Base-by-base conservation (phyloP, 2,797 vertebrate species). In the Sciaenops ocellatus region DNA sequence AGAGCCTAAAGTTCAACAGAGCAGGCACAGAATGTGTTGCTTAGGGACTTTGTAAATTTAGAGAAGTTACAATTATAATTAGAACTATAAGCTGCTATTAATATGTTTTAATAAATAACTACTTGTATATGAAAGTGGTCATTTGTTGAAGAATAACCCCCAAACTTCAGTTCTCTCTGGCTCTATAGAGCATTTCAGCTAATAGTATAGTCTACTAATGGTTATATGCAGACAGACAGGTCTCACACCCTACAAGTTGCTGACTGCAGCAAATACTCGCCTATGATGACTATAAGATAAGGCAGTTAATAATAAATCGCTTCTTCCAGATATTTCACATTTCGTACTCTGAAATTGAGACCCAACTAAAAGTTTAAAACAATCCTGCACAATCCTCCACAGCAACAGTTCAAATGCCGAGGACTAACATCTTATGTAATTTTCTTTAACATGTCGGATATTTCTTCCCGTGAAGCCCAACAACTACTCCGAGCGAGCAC, bases 331-430 rank as follows among this genome's bases (percentile, higher is more conserved):
- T 18, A 78, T 62, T 57, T 59, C 18, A 67, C n/a, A 56, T 63
- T 34, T 46, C 30, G 5, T 42, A 13, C 57, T 77, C 65, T 28
- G 3, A 72, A 78, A 71, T 18, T 18, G 16, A 22, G 26, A 13
- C 30, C 34, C 67, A 30, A 69, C 22, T 59, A 30, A 76, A 80
- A 42, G 22, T 80, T 79, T 62, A 46, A 77, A 60, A 24, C n/a
- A 30, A 65, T 55, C 26, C 28, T 46, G 28, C 34, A 50, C 41
- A 50, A 57, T 74, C 46, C 41, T 76, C 57, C 38, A 64, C 72
- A 41, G 64, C 78, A 57, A 80, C 42, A 38, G 30, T 18, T 85
- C 12, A 80, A 78, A 69, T 73, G 16, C 66, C 28, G 47, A 77
- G 63, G 46, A 47, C 51, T 17, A 34, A 59, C 16, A 50, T 66